Base-by-base conservation (phyloP, 2,888 invertebrate genomes). In the Sympetrum striolatum region DNA sequence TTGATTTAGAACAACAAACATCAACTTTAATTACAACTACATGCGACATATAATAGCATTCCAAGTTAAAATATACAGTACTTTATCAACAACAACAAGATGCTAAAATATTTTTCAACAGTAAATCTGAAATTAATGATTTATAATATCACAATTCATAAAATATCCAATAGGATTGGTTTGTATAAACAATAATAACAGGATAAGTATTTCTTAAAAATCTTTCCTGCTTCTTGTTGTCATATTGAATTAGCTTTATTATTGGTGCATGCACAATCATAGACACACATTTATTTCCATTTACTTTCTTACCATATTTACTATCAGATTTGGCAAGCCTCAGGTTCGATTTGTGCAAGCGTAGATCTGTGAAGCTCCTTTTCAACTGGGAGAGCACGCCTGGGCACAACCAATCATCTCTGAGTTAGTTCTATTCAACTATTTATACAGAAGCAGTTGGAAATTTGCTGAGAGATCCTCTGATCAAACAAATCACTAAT, bases 381-480 rank as follows among this genome's bases (percentile, higher is more conserved):
- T 97, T 97, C 95, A 97, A 96, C 95, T 97, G 97, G 95, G 96
- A 96, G 96, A 97, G 96, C 96, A 97, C 96, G 96, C 97, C 97
- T 97, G 96, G 86, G 86, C 86, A 86, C 86, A 86, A 86, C 86
- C 86, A 86, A 86, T 86, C 86, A 86, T 86, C 86, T 86, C 86
- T 86, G 86, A 86, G 86, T 86, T 86, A 86, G 86, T 86, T 86
- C 60, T 86, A 86, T 64, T 86, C 37, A 60, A 86, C 64, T 37
- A 86, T 86, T 86, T 86, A 37, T 86, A 37, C 37, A 86, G 58
- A 86, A 60, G 6, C 58, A 86, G 60, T 60, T 35, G 58, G 60
- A 6, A 60, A 31, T 58, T 86, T 53, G 35, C 73, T 73, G 14
- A 73, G 31, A 31, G 73, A 73, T 73, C 73, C 73, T 73, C 73